Percentiles rank a stretch among this genome's conserved stretches.
phyloP scores from a whole-genome alignment of 1,140 invertebrate genomes.

The Drosophila navojoa region DNA sequence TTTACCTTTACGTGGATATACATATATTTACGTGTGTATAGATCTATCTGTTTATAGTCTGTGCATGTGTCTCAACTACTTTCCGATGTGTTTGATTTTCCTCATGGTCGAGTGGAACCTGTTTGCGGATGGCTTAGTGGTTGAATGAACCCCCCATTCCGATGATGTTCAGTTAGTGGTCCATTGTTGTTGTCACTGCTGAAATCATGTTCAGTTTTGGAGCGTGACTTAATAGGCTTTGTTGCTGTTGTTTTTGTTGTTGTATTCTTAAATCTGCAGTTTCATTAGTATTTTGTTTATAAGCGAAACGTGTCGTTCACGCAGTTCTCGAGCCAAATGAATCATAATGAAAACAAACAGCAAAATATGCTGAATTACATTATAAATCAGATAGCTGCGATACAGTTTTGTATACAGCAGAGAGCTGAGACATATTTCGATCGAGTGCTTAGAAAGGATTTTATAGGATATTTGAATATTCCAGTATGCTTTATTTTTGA shows the following conservation, averaged over 20 bases:
- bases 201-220: slow-evolving; percentile 58
- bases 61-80: background rate
- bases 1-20: background rate
- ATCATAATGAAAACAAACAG: slow-evolving; percentile 6
- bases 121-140: slow-evolving; percentile 67
- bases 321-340: background rate
- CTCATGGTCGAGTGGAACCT: slow-evolving; percentile 51
- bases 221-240: slow-evolving; percentile 60
- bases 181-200: slow-evolving; percentile 63
- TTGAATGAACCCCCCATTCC: slow-evolving; percentile 74
- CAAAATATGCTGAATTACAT: too few species aligned
- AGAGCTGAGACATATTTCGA: too few species aligned
- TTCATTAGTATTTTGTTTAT: slow-evolving; percentile 5
- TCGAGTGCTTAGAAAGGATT: too few species aligned
- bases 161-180: slow-evolving; percentile 8
- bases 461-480: too few species aligned
- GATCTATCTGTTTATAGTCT: background rate
- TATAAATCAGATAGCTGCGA: too few species aligned
- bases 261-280: slow-evolving; percentile 6
- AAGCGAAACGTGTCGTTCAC: slow-evolving; percentile 17
- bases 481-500: too few species aligned
- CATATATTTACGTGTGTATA: background rate
- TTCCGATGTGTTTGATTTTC: slow-evolving; percentile 52
- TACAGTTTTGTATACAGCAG: too few species aligned
- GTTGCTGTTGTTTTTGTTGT: too few species aligned